phyloP scores from a whole-genome alignment of 1,140 invertebrate species.

The Neuroterus valhalla region DNA sequence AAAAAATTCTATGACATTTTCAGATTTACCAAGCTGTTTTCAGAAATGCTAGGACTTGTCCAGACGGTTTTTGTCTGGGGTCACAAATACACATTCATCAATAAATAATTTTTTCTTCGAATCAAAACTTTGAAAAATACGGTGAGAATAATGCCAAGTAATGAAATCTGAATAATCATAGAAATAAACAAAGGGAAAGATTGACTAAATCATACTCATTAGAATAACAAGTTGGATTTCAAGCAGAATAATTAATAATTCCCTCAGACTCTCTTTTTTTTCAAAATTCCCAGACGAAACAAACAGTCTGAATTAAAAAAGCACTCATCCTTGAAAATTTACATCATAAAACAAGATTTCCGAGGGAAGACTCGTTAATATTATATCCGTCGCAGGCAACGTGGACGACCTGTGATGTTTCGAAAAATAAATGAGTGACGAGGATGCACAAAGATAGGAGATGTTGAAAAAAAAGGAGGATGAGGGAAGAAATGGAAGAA shows the following conservation, averaged over 20 bases:
- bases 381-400: neutral
- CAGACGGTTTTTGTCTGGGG: no score
- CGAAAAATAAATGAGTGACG: slow-evolving; percentile 9
- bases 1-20: no score
- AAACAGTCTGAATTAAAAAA: slow-evolving; percentile 22
- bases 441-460: neutral
- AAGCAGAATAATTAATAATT: slow-evolving; percentile 9
- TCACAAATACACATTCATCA: no score
- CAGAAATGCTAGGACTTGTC: no score
- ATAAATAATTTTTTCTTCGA: no score
- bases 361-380: slow-evolving; percentile 17
- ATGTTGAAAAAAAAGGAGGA: neutral
- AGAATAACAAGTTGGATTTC: no score
- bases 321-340: slow-evolving; percentile 23
- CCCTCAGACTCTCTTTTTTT: neutral
- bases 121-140: no score
- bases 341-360: slow-evolving; percentile 25
- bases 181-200: no score
- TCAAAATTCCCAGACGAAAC: neutral
- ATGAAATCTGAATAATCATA: no score
- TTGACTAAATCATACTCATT: no score
- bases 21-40: no score
- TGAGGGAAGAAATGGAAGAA: neutral
- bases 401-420: neutral
- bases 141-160: no score